phyloP scores from a whole-genome alignment of 1,140 invertebrate species.

The Carposina sasakii region DNA sequence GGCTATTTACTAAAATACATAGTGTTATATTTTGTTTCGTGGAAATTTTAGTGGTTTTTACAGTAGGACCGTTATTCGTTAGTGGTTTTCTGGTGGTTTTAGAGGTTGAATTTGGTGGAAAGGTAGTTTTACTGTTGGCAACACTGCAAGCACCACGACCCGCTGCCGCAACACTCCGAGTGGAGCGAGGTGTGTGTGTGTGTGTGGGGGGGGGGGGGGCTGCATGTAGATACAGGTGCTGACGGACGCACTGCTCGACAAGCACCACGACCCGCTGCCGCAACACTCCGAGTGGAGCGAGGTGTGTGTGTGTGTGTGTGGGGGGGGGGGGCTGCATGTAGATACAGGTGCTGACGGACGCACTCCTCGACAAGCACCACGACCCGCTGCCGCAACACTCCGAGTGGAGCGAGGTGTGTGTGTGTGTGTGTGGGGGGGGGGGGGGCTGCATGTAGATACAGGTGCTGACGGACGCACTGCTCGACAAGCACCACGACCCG shows the following conservation, averaged over 20 bases:
- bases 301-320: conserved; percentile 83
- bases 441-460: conserved; percentile 88
- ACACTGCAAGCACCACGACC: too few species aligned
- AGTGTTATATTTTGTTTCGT: too few species aligned
- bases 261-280: conserved; percentile 80
- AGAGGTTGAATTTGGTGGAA: too few species aligned
- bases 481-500: conserved; percentile 88
- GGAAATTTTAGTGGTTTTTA: too few species aligned
- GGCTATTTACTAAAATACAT: too few species aligned
- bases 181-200: conserved; percentile 80
- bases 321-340: conserved; percentile 85
- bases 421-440: conserved; percentile 82
- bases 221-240: conserved; percentile 90
- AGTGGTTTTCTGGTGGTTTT: too few species aligned
- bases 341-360: conserved; percentile 90
- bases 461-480: conserved; percentile 87
- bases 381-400: conserved; percentile 79
- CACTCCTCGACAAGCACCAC: conserved; percentile 88
- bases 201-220: conserved; percentile 84
- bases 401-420: conserved; percentile 90
- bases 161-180: too few species aligned
- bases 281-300: conserved; percentile 90
- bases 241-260: conserved; percentile 90
- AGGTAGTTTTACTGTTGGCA: too few species aligned
- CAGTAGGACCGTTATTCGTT: too few species aligned